Percentiles rank a stretch among this genome's conserved stretches.
Conservation (phyloP, 1,140 invertebrate genomes). For the Tetragnatha versicolor region DNA sequence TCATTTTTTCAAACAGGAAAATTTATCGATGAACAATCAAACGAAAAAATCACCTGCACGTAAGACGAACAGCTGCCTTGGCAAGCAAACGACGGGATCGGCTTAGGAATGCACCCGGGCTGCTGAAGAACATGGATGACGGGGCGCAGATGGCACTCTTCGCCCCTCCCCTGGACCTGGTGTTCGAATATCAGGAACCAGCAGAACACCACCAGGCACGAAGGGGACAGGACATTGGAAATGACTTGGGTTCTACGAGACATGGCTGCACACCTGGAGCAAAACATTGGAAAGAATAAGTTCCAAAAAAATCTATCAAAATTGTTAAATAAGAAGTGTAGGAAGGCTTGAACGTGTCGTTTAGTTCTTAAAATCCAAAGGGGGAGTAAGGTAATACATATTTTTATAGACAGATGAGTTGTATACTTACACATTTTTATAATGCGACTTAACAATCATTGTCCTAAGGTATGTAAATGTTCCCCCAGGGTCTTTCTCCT, state of each 20-base stretch:
- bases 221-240: background rate
- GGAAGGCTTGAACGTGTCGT: background rate
- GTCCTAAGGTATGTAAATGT: too few relatives aligned
- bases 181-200: background rate
- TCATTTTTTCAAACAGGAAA: too few relatives aligned
- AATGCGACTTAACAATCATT: too few relatives aligned
- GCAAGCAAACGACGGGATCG: constrained; percentile 92
- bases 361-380: background rate
- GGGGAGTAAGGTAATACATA: background rate
- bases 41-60: constrained; percentile 74
- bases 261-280: too few relatives aligned
- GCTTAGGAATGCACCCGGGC: constrained; percentile 89
- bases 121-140: constrained; percentile 91
- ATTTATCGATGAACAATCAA: background rate
- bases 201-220: background rate
- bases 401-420: background rate
- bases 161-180: constrained; percentile 59
- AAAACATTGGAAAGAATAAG: too few relatives aligned
- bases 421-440: too few relatives aligned
- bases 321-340: background rate
- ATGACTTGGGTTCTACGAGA: too few relatives aligned
- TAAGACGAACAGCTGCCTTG: constrained; percentile 89
- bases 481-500: too few relatives aligned
- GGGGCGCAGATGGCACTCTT: constrained; percentile 88
- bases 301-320: background rate